Conservation (phyloP, 2,888 invertebrate species). For the Lypha dubia region DNA sequence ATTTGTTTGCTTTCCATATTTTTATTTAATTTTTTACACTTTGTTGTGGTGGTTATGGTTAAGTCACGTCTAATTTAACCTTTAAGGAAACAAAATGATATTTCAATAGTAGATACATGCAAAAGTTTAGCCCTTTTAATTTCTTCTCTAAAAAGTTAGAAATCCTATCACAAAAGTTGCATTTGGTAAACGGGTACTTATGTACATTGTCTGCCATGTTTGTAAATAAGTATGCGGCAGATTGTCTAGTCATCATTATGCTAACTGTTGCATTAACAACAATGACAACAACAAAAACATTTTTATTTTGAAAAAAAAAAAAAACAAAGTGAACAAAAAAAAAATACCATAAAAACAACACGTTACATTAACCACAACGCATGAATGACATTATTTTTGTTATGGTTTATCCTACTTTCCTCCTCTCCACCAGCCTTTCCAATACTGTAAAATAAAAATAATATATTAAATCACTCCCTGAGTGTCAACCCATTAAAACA, state of each 20-base stretch:
- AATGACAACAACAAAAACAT: slow-evolving; percentile 21
- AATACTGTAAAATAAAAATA: slow-evolving; percentile 3
- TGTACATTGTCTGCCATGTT: no score
- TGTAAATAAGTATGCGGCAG: background rate
- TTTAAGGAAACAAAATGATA: no score
- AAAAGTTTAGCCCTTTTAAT: no score
- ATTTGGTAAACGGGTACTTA: background rate
- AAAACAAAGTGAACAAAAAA: slow-evolving; percentile 22
- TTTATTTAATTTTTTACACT: no score
- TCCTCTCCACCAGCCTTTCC: no score
- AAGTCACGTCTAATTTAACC: no score
- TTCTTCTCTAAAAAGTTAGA: no score
- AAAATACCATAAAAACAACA: slow-evolving; percentile 41
- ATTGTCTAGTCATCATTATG: slow-evolving; percentile 44
- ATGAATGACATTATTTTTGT: slow-evolving; percentile 37
- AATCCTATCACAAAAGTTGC: no score
- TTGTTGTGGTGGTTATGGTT: no score
- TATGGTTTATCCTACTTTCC: background rate
- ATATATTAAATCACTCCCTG: slow-evolving; percentile 4
- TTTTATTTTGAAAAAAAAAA: slow-evolving; percentile 29
- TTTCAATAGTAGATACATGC: no score
- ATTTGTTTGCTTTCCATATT: no score
- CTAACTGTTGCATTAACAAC: slow-evolving; percentile 62
- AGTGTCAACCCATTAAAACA: slow-evolving; percentile 6
- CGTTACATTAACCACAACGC: slow-evolving; percentile 52